A percentile compares a stretch with the other conserved stretches of the same genome.
phyloP scores from a whole-genome alignment of 2,888 invertebrate genomes.

The Ormyrus rosae region DNA sequence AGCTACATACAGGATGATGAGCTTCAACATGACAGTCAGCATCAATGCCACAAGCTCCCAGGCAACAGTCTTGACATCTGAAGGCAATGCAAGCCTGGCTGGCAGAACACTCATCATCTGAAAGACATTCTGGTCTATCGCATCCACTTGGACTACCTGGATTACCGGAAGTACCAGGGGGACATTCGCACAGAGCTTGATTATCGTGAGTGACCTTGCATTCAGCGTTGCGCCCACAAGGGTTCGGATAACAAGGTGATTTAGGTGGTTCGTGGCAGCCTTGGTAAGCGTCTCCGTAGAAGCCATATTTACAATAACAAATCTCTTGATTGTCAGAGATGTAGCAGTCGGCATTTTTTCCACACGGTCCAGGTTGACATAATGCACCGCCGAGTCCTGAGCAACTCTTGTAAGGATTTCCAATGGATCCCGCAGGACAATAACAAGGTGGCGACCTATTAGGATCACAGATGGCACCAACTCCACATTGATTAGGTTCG shows the following conservation, averaged over 20 bases:
- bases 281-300: slow-evolving; percentile 86
- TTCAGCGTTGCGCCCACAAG: slow-evolving; percentile 87
- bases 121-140: slow-evolving; percentile 87
- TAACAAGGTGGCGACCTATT: slow-evolving; percentile 88
- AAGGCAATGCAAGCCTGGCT: slow-evolving; percentile 88
- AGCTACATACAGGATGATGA: slow-evolving; percentile 89
- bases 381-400: slow-evolving; percentile 82
- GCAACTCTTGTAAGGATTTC: slow-evolving; percentile 89
- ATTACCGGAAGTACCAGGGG: slow-evolving; percentile 86
- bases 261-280: slow-evolving; percentile 84
- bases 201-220: slow-evolving; percentile 84
- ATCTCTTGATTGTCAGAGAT: slow-evolving; percentile 88
- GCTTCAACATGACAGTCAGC: slow-evolving; percentile 85
- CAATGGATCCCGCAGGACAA: slow-evolving; percentile 88
- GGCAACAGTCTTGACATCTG: slow-evolving; percentile 88
- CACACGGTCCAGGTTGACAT: slow-evolving; percentile 90
- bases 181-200: slow-evolving; percentile 84
- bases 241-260: slow-evolving; percentile 86
- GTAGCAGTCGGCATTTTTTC: slow-evolving; percentile 89
- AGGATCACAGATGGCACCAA: slow-evolving; percentile 87
- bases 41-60: slow-evolving; percentile 87
- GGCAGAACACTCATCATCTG: slow-evolving; percentile 86
- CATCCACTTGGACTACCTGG: slow-evolving; percentile 85
- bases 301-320: slow-evolving; percentile 88
- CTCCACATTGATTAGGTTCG: slow-evolving; percentile 88